Evolutionary conservation across 2,888 invertebrate species (phyloP).

Genomic region (Sipunculus nudus): DNA sequence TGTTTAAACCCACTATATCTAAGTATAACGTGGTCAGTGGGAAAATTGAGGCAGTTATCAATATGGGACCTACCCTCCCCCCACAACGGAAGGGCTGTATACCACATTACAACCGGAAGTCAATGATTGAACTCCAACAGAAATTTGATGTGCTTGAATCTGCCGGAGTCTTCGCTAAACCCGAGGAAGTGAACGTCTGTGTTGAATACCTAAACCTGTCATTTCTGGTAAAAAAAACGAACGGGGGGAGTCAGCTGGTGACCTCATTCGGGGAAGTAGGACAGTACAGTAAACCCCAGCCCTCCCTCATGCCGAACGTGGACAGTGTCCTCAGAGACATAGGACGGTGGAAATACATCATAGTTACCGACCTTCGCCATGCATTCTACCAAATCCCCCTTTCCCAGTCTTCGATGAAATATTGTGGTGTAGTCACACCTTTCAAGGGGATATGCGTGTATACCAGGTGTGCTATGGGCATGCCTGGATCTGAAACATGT

Average conservation of each 20-base stretch:
- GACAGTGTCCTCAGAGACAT: slow-evolving; percentile 11
- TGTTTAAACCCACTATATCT: no score
- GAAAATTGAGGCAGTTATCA: slow-evolving; percentile 35
- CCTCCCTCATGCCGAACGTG: slow-evolving; percentile 20
- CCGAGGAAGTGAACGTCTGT: slow-evolving; percentile 29
- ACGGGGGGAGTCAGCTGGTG: slow-evolving; percentile 34
- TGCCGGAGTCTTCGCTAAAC: slow-evolving; percentile 31
- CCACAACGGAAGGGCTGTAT: slow-evolving; percentile 41
- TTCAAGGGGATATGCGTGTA: slow-evolving; percentile 15
- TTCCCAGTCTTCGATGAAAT: neutral
- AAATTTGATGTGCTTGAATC: slow-evolving; percentile 42
- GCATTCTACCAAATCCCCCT: slow-evolving; percentile 17
- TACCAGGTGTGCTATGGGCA: slow-evolving; percentile 34
- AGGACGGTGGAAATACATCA: slow-evolving; percentile 30
- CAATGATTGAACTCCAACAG: slow-evolving; percentile 32
- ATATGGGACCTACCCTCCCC: slow-evolving; percentile 41
- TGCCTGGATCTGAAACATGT: slow-evolving; percentile 33
- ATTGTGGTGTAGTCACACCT: slow-evolving; percentile 14
- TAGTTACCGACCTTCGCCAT: slow-evolving; percentile 19
- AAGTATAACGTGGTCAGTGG: no score
- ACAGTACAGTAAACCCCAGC: slow-evolving; percentile 41
- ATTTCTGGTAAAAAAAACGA: slow-evolving; percentile 41
- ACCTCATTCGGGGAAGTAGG: slow-evolving; percentile 41
- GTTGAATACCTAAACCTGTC: slow-evolving; percentile 43
- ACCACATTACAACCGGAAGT: slow-evolving; percentile 35